Conservation (phyloP, 2,888 invertebrate genomes). For the Eupsilia transversa region DNA sequence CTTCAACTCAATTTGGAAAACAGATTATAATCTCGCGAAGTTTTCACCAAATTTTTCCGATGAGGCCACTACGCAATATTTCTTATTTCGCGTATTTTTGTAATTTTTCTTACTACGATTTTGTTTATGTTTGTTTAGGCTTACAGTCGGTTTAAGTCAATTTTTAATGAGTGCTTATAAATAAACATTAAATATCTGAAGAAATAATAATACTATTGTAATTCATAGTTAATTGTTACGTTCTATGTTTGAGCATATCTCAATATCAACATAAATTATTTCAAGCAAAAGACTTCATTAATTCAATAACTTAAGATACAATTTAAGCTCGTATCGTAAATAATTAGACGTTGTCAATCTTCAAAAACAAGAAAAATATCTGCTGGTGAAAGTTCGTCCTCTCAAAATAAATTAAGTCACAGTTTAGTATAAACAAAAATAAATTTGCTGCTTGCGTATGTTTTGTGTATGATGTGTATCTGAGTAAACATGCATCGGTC, state of each 20-base stretch:
- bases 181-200: not conserved
- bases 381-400: not conserved
- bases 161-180: not conserved
- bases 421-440: conserved; percentile 5
- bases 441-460: conserved; percentile 15
- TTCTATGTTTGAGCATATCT: not conserved
- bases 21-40: conserved; percentile 63
- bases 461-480: conserved; percentile 16
- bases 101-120: conserved; percentile 12
- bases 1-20: conserved; percentile 57
- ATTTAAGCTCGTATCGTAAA: not conserved
- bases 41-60: conserved; percentile 34
- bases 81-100: conserved; percentile 13
- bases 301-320: not conserved
- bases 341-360: not conserved
- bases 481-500: conserved; percentile 36
- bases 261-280: not conserved
- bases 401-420: conserved; percentile 14
- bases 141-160: not conserved
- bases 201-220: not conserved
- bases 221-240: not conserved
- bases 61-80: conserved; percentile 10
- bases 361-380: not conserved
- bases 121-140: conserved; percentile 10
- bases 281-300: not conserved